Base-by-base conservation (phyloP, 2,797 vertebrate species). In the Sebastes iracundus region DNA sequence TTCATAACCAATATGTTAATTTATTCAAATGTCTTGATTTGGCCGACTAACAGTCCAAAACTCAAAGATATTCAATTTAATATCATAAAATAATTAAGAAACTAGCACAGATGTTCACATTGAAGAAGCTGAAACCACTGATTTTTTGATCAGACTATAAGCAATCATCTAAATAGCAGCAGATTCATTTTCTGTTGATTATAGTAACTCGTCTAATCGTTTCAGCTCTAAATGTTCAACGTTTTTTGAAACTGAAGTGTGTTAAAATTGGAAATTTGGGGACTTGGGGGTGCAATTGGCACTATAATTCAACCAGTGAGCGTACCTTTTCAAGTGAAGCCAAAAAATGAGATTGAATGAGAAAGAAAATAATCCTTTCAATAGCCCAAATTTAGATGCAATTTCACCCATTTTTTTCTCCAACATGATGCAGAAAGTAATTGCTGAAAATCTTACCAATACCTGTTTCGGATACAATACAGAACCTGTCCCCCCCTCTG, bases 341-440 rank as follows among this genome's bases (percentile, higher is more conserved):
- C 23, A 66, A 62, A 6, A 72, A 64, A 49, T 23, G 10, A 55
- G 14, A 63, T 16, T 53, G 4, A 64, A 61, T 10, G 49, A n/a
- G 20, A 53, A 52, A 75, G 4, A 28, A 72, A 74, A 74, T 3
- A 74, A 78, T 69, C 33, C 5, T 63, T 71, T 62, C 22, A 56
- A 14, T 59, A 61, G 35, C 68, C 68, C 7, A 38, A 46, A 60
- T 68, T 20, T 18, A 38, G 13, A 2, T 64, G 10, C 49, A 66
- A 9, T 80, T 77, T 81, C 53, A 38, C 13, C 53, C 14, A 27
- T 42, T 81, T 72, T 59, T 80, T 46, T 81, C 59, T 79, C 38
- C 22, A 74, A 72, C 53, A 72, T 35, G 25, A 30, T 75, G 53
- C 30, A 32, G 23, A 83, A 81, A 78, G 62, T 61, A 81, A 83